Base-by-base conservation (phyloP, 1,140 invertebrate genomes). In the Coenobita brevimanus region DNA sequence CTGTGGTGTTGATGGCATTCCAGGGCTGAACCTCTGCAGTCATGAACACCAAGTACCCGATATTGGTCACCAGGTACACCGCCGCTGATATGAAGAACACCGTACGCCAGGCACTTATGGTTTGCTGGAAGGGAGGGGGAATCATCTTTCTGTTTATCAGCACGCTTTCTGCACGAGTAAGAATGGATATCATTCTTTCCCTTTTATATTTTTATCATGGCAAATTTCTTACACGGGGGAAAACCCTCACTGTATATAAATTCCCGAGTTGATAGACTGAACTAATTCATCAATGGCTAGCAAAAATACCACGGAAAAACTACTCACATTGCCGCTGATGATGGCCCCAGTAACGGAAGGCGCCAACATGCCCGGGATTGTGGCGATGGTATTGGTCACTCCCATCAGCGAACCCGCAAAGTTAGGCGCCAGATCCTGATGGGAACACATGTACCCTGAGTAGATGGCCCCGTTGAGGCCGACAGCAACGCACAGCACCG, bases 341-440 rank as follows among this genome's bases (percentile, higher is more conserved):
- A 50, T 50, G 17, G 46, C 6, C 17, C 46, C 46, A 50, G 46
- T 50, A 50, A 50, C 46, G 6, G 46, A 50, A 0, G 92, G 92
- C 0, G 92, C 90, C 1, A 92, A 33, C 69, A 92, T 91, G 27
- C 93, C 93, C 10, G 92, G 91, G 3, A 93, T 71, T 69, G 91
- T 92, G 0, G 91, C 92, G 60, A 92, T 89, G 36, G 94, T 94
- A 91, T 96, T 96, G 0, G 95, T 95, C 36, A 96, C 93, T 0
- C 94, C 95, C 94, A 96, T 95, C 15, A 97, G 92, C 1, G 95
- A 94, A 15, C 96, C 96, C 1, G 95, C 95, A 92, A 95, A 96
- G 91, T 96, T 96, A 0, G 96, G 96, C 1, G 95, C 94, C 89
- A 97, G 93, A 92, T 97, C 96, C 85, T 96, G 94, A 36, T 95